Evolutionary conservation across 2,113 vertebrate species (phyloP), one percentile per base, ranked within the genome.

Genomic region (Lophochroa leadbeateri): DNA sequence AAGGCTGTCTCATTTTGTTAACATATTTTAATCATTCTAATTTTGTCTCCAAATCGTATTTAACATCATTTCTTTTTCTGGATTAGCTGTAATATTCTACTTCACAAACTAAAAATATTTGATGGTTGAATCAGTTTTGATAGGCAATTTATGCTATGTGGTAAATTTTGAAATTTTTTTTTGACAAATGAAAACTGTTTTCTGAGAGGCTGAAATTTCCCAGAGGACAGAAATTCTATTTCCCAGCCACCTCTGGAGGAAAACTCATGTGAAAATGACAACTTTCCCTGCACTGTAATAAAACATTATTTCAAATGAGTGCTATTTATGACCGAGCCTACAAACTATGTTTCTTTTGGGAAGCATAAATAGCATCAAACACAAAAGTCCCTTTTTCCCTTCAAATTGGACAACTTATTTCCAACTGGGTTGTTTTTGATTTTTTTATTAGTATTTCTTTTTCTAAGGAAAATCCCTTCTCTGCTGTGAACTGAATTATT

Each of bases 201-300:
- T 86, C 61, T 84, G 72, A 91, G 77, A 86, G 64, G 60, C 50
- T 82, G 24, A 95, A 95, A 94, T 79, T 95, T 96, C 94, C 91
- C 95, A 89, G 24, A 67, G 69, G 88, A 82, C 6, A 84, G 80
- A 91, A 96, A 75, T 91, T 95, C 72, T 82, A 64, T 83, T 97
- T 94, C 11, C 16, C 65, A 92, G 33, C 14, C 35, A 91, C 29
- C 74, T 86, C 55, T 91, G 72, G 55, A 96, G 83, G 33, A 94
- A 91, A 96, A 64, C 65, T 86, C 47, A 41, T 91, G 80, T 84
- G 86, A 75, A 96, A 92, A 91, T 71, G 60, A 86, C 72, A 95
- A 75, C 27, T 79, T 84, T 47, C 27, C 47, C 69, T 72, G 20
- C 43, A 75, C 35, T 52, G 33, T 67, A 92, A 91, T 92, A 89